These are phyloP conservation scores for Illadopsis cleaveri DNA, from an alignment of 2,113 vertebrate species.

Conservation along the genomic window DNA sequence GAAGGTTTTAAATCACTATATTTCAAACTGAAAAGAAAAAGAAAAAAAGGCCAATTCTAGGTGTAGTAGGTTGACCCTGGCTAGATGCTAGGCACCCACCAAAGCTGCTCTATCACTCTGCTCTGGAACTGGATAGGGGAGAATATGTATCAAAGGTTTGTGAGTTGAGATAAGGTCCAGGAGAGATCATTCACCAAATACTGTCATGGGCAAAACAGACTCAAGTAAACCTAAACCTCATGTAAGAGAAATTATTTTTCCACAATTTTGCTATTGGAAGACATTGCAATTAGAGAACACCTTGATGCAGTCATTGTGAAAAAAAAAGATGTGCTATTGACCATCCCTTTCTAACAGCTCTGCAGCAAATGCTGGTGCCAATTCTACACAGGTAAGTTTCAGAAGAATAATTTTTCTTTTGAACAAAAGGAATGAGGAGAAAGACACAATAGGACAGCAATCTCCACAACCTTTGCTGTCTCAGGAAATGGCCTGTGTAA, in stretches of 20 bases:
- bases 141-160: background rate
- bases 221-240: background rate
- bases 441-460: background rate
- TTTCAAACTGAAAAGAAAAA: background rate
- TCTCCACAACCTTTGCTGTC: background rate
- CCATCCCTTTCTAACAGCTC: constrained; percentile 16
- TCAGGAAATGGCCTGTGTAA: background rate
- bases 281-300: background rate
- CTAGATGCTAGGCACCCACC: background rate
- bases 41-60: background rate
- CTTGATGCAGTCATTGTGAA: background rate
- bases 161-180: background rate
- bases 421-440: background rate
- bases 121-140: background rate
- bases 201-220: background rate
- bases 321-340: constrained; percentile 8
- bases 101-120: background rate
- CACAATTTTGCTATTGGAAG: background rate
- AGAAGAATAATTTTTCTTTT: background rate
- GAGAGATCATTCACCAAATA: background rate
- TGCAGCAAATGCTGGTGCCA: background rate
- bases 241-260: background rate
- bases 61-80: background rate
- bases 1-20: background rate
- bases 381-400: constrained; percentile 48